A percentile compares a stretch with the other conserved stretches of the same genome.
Evolutionary conservation across 2,888 invertebrate genomes (phyloP).

Genomic region (Ernsta delagoae): DNA sequence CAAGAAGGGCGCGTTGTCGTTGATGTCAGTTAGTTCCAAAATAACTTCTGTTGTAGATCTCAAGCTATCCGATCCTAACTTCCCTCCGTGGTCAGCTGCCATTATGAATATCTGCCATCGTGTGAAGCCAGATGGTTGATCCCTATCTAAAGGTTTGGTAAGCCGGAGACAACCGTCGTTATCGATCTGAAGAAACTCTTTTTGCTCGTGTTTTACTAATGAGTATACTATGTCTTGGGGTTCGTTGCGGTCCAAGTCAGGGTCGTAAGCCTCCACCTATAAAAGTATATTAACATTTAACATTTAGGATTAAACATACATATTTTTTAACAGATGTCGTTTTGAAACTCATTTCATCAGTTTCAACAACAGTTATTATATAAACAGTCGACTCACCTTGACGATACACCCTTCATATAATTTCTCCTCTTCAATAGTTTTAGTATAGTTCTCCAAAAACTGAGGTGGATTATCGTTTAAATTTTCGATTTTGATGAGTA

Average conservation of each 20-base stretch:
- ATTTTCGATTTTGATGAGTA: slow-evolving; percentile 93
- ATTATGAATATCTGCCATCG: slow-evolving; percentile 90
- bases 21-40: slow-evolving; percentile 91
- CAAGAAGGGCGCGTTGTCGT: slow-evolving; percentile 96
- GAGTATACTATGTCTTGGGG: slow-evolving; percentile 92
- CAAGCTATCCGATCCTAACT: slow-evolving; percentile 84
- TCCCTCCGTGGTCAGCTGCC: slow-evolving; percentile 90
- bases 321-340: no score
- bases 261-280: slow-evolving; percentile 92
- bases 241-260: slow-evolving; percentile 91
- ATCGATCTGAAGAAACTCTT: slow-evolving; percentile 89
- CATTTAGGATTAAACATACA: no score
- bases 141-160: slow-evolving; percentile 93
- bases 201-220: slow-evolving; percentile 89
- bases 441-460: slow-evolving; percentile 90
- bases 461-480: slow-evolving; percentile 97
- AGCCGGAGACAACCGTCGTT: slow-evolving; percentile 90
- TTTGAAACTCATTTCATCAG: no score
- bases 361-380: no score
- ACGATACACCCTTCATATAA: slow-evolving; percentile 89
- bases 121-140: slow-evolving; percentile 93
- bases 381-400: slow-evolving; percentile 67
- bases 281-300: not conserved
- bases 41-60: slow-evolving; percentile 88
- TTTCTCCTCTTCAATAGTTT: slow-evolving; percentile 90